Base-by-base conservation (phyloP, 2,113 vertebrate genomes). In the Trichechus manatus region DNA sequence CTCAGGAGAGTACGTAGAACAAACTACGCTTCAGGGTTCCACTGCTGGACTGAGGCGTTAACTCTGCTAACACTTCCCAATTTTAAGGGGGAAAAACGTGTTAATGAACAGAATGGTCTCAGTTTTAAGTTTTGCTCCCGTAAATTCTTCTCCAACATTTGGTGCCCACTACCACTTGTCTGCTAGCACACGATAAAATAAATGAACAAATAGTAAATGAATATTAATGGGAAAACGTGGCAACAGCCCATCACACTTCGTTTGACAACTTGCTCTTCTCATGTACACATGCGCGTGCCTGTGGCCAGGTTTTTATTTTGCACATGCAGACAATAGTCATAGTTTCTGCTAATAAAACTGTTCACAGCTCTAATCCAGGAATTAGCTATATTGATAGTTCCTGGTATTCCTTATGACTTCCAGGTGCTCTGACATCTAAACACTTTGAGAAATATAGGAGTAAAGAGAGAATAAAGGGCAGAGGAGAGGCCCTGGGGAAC, bases 331-430 rank as follows among this genome's bases (percentile, higher is more conserved):
- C 3, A 0, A 79, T 42, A 10, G 0, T 95, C 93, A 93, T 91
- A 92, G 91, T 97, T 96, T 96, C 95, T 98, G 88, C 88, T 96
- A 90, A 94, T 96, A 93, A 96, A 97, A 91, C 61, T 50, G 23
- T 59, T 85, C 83, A 75, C 75, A 74, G 87, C 63, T 86, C 83
- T 81, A 80, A 89, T 93, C 36, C 13, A 5, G 44, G 77, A 93
- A 84, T 87, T 87, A 89, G 87, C 80, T 66, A 15, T n/a, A 70
- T 27, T 44, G 70, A 90, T 61, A 1, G n/a, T 78, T 86, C 25
- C 2, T 61, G 47, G 88, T 53, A 74, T 59, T 91, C 6, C 64
- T 94, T 80, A 74, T 70, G 87, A 87, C 33, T 89, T 79, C 83
- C 96, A 89, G 75, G 44, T 63, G 61, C 36, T 61, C 47, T 68